Base-by-base conservation (phyloP, 2,113 vertebrate species). In the Ivindomyrus marchei region DNA sequence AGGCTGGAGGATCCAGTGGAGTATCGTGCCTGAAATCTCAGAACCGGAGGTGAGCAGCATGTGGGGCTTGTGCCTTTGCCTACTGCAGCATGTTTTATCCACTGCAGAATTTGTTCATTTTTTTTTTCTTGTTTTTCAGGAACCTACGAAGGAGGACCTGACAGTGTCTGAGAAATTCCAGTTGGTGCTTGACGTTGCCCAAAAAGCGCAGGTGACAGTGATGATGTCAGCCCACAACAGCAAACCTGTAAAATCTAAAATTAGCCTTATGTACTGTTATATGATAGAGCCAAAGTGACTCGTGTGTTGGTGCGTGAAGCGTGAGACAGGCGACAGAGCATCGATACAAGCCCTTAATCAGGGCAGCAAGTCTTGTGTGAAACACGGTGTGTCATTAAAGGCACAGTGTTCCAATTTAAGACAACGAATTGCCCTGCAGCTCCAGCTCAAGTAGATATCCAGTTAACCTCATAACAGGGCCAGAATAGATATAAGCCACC, bases 1-100 rank as follows among this genome's bases (percentile, higher is more conserved):
- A 96, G 98, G 98, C 91, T 99, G 98, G 98, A 97, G 98, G 94
- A 99, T 99, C 93, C 98, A 99, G 94, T 99, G 98, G 98, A 99
- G 98, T 92, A 99, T 99, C 24, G 97, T 99, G 92, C 98, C 98
- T n/a, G 97, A 98, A 92, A 96, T 99, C 90, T 97, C 97, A 0
- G 98, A 99, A 91, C 96, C 96, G 0, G 90, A 97, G 97, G 98
- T 99, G 94, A 95, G 97, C 47, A 31, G 27, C 4, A 8, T 93
- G 45, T 90, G 62, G 1, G 49, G 7, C 9, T n/a, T 39, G 47
- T 53, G 21, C 19, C 88, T 24, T 50, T 46, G 45, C 49, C 7
- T 21, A 10, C 27, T 11, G 31, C 47, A 62, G 13, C 21, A 46
- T n/a, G 27, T 45, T 46, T 50, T 4, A 24, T 13, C 19, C 7